Evolutionary conservation across 2,888 invertebrate genomes (phyloP), one percentile per base, ranked within the genome.

Genomic region (Gymnocheta viridis): DNA sequence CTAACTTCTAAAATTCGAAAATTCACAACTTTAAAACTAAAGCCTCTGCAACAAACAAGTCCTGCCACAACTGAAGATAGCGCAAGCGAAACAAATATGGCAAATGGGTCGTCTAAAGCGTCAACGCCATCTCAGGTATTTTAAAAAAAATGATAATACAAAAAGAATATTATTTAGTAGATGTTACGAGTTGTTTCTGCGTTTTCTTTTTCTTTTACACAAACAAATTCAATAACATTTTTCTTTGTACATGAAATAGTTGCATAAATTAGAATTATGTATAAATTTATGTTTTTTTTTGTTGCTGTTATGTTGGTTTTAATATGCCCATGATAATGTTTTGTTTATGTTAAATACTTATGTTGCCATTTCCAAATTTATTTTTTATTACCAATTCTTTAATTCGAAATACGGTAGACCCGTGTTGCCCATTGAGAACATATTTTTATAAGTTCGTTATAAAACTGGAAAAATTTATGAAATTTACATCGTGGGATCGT

Each of bases 31-130:
- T 62, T 82, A 44, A 76, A 77, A 79, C 66, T 6, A 80, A 84
- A 88, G 86, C 80, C 86, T 72, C 83, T 86, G 51, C 92, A 91
- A 84, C 92, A 92, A 86, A 90, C 89, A 86, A 92, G 92, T 88
- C 92, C 93, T 72, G 93, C 93, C 87, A 89, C 91, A 85, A 92
- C 91, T 73, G 90, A 90, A 85, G 90, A 90, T 83, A 88, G 87
- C 85, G 86, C 88, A 85, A 89, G 88, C 86, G 90, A 90, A 86
- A 87, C 88, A 70, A 87, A 88, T 82, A 88, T 87, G 85, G 88
- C 88, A 78, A 85, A 84, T 78, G 82, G 74, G 4, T 85, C 87
- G 62, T 89, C 90, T 67, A 87, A 88, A 86, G 89, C 90, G 62
- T 88, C 90, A 82, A 90, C 90, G 80, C 90, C 90, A 78, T 85